Base-by-base conservation (phyloP, 2,113 vertebrate genomes). In the Nerophis lumbriciformis region DNA sequence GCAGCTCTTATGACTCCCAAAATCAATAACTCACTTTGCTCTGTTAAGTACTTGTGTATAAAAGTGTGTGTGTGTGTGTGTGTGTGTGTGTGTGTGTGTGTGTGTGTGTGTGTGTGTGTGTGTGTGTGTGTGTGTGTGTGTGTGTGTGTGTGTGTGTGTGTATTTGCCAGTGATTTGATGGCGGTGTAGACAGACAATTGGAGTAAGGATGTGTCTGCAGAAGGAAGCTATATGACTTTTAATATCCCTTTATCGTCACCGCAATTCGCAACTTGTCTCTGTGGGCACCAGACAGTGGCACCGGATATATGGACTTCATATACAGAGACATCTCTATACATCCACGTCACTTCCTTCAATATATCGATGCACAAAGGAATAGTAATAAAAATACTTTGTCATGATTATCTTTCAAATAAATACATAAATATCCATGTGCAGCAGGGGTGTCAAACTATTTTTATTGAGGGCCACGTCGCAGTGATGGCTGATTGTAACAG, bases 241-340 rank as follows among this genome's bases (percentile, higher is more conserved):
- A 89, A 90, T 89, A 88, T 85, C 79, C 75, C 61, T 83, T 88
- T 83, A 83, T 87, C 76, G 51, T 81, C 72, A 61, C 36, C 60
- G 71, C 76, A 81, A 76, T 77, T 83, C 60, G 71, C 76, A 82
- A 75, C 76, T 83, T 68, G 70, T 82, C 83, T 60, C 63, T 63
- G 73, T 67, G 66, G 67, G 75, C 53, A 59, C 61, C 78, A 75
- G 65, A 69, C 73, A 48, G 62, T 48, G 66, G 72, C 73, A 78
- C 69, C 85, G 86, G 81, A 89, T 81, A 88, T 83, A 83, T 71
- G 48, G 81, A 84, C 81, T 60, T 67, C 83, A 86, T 89, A 28
- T 28, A 28, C 28, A 28, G 28, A 28, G 28, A 28, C 76, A 56
- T 73, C 72, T 67, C 74, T 73, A 48, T 52, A 35, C 51, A 63